phyloP scores from a whole-genome alignment of 37 sponge, comb jelly and placozoan species.

The Amphimedon queenslandica region DNA sequence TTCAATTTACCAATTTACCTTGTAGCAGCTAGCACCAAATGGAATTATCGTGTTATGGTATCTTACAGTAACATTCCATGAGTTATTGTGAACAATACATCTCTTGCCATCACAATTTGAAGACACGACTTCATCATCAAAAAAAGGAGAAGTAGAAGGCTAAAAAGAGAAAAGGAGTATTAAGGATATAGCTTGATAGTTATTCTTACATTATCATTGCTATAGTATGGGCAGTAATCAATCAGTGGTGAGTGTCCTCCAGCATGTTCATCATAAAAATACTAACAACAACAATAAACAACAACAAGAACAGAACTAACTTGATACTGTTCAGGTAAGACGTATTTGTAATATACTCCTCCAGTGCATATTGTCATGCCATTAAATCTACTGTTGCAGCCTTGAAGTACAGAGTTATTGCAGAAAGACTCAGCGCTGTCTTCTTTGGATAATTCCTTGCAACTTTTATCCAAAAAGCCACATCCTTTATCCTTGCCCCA shows the following conservation, averaged over 20 bases:
- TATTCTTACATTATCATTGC: too few species aligned
- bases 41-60: neutral
- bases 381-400: too few species aligned
- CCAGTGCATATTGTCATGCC: too few species aligned
- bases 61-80: neutral
- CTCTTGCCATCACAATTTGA: neutral
- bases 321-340: conserved; percentile 29
- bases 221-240: neutral
- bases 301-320: too few species aligned
- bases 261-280: neutral
- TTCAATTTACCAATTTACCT: too few species aligned
- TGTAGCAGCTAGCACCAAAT: conserved; percentile 49
- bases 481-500: conserved; percentile 64
- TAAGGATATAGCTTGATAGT: too few species aligned
- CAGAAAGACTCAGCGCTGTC: too few species aligned
- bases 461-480: conserved; percentile 56
- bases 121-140: neutral
- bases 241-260: neutral
- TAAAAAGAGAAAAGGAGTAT: neutral
- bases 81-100: neutral
- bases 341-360: neutral
- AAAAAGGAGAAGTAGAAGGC: neutral
- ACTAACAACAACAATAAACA: too few species aligned
- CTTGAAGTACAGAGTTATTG: too few species aligned
- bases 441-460: conserved; percentile 20